phyloP scores from a whole-genome alignment of 2,797 vertebrate genomes.

The Enteromius fasciolatus region DNA sequence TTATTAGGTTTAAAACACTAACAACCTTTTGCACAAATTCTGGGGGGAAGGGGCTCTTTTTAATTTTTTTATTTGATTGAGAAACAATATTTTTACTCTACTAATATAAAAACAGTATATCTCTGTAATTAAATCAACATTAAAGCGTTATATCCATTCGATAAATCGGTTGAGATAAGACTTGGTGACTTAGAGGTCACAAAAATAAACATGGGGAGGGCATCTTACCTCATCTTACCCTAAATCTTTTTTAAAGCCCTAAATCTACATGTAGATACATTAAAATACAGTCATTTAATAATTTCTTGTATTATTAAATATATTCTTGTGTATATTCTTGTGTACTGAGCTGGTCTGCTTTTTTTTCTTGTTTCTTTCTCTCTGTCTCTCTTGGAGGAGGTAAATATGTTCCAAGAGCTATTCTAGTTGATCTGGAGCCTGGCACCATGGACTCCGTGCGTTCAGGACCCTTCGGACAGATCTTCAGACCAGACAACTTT shows the following conservation, averaged over 20 bases:
- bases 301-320: no score
- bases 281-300: background rate
- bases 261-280: background rate
- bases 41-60: background rate
- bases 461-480: constrained; percentile 94
- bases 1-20: background rate
- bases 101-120: background rate
- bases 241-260: background rate
- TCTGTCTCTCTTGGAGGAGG: constrained; percentile 79
- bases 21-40: background rate
- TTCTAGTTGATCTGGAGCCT: constrained; percentile 95
- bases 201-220: background rate
- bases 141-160: background rate
- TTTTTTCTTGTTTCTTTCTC: background rate
- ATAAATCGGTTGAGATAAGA: background rate
- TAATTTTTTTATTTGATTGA: background rate
- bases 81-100: background rate
- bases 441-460: constrained; percentile 98
- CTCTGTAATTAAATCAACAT: background rate
- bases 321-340: no score
- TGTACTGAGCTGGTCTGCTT: constrained; percentile 61
- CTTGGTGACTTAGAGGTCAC: background rate
- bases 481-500: constrained; percentile 98
- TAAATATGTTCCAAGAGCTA: constrained; percentile 95
- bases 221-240: background rate